Evolutionary conservation across 2,888 invertebrate genomes (phyloP), one percentile per base, ranked within the genome.

Genomic region (Elmis aenea): DNA sequence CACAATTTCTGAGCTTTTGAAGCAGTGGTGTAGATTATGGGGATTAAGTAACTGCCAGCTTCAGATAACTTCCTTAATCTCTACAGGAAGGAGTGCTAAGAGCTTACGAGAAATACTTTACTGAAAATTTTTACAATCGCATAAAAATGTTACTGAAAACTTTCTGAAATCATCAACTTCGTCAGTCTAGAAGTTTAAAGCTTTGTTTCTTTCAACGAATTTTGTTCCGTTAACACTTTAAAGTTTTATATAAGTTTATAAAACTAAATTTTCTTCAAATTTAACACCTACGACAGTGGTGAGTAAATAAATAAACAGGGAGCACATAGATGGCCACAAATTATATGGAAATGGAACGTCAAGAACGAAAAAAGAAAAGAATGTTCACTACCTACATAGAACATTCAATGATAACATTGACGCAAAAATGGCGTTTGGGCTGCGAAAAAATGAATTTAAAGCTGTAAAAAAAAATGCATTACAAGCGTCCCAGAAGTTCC

Each of bases 1-100:
- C 51, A 48, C 57, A 60, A 58, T 57, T 55, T 58, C 42, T 51
- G 54, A 54, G 51, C 55, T 57, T 52, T 53, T 54, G 38, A 48
- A 28, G 28, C 62, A 62, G 59, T 54, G 61, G 59, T 57, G 59
- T 45, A 54, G 45, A 35, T 33, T 30, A 11, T 24, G 34, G 41
- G 45, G 30, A 21, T 30, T 14, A 14, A 16, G 9, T 27, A 27
- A 16, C 15, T 27, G 15, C 14, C 27, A 29, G 16, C 18, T 9
- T 3, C 13, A 14, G 10, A 14, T 13, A 12, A 26, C 12, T 14
- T 26, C 14, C 8, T 13, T 6, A 8, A 26, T 13, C 26, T 10
- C 26, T 14, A 26, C 10, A 8, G 8, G 18, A 8, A 18, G 18
- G 18, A 8, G 18, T 8, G 18, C 18, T 8, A 6, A 5, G 8